Conservation (phyloP, 2,888 invertebrate species). For the Sphecodes monilicornis region DNA sequence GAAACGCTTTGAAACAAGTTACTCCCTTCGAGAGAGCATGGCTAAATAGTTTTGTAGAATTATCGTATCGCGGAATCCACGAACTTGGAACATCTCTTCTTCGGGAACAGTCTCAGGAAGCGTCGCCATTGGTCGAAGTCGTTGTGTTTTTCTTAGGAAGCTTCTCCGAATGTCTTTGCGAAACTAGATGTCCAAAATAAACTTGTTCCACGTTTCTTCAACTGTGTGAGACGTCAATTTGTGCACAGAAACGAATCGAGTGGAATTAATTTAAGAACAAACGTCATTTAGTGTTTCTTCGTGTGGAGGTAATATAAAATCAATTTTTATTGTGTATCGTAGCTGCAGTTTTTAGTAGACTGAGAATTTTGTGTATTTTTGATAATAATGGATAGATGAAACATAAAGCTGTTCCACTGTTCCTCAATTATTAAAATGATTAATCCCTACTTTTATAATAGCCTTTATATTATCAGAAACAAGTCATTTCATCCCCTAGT, state of each 20-base stretch:
- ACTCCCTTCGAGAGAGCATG: neutral
- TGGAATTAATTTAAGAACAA: neutral
- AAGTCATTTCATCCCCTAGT: too few relatives aligned
- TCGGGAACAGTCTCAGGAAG: neutral
- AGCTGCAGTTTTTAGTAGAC: too few relatives aligned
- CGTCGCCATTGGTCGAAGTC: neutral
- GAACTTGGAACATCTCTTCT: neutral
- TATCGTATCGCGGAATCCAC: neutral
- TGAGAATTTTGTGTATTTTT: too few relatives aligned
- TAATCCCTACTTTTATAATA: too few relatives aligned
- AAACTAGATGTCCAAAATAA: neutral
- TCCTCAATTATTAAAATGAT: too few relatives aligned
- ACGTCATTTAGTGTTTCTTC: too few relatives aligned
- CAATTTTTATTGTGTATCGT: too few relatives aligned
- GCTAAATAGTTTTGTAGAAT: neutral
- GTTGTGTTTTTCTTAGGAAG: neutral
- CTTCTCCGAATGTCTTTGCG: neutral
- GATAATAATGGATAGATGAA: too few relatives aligned
- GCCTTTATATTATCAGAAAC: too few relatives aligned
- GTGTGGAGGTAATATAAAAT: too few relatives aligned
- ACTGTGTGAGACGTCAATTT: neutral
- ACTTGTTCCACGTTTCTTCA: neutral
- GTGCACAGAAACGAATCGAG: too few relatives aligned
- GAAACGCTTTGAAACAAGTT: neutral
- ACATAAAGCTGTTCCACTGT: too few relatives aligned